phyloP scores from a whole-genome alignment of 23 tunicate species.

The Styela clava region DNA sequence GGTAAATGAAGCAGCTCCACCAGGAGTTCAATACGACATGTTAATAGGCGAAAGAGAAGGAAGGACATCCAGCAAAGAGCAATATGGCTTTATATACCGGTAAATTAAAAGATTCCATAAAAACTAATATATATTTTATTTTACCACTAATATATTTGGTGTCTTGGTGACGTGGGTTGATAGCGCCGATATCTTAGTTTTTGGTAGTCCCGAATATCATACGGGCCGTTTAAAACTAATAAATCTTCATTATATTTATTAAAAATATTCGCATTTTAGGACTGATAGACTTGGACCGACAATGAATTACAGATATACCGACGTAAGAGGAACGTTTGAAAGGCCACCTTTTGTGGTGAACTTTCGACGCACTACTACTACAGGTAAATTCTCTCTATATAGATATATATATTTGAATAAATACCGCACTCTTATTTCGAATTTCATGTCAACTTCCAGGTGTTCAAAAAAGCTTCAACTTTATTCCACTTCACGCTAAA shows the following conservation, averaged over 20 bases:
- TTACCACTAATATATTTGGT: too few species aligned
- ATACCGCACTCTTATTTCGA: too few species aligned
- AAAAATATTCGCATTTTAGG: too few species aligned
- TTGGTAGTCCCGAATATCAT: too few species aligned
- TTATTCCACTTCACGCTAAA: slow-evolving; percentile 9
- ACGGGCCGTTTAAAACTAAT: too few species aligned
- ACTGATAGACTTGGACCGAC: background rate
- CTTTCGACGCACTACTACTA: background rate
- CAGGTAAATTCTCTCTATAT: too few species aligned
- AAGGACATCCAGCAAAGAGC: slow-evolving; percentile 16
- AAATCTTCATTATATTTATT: too few species aligned
- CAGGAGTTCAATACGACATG: background rate
- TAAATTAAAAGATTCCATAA: background rate
- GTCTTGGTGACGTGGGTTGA: too few species aligned
- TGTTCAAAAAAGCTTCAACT: background rate
- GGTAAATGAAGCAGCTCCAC: slow-evolving; percentile 5
- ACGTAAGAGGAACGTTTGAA: slow-evolving; percentile 8
- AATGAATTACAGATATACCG: background rate
- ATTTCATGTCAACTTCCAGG: too few species aligned
- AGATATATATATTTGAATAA: too few species aligned
- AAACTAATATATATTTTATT: background rate
- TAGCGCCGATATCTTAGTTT: too few species aligned
- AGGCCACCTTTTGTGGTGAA: slow-evolving; percentile 1
- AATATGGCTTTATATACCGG: slow-evolving; percentile 33
- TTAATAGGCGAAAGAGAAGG: background rate